phyloP scores from a whole-genome alignment of 1,140 invertebrate species.

The Cepaea nemoralis region DNA sequence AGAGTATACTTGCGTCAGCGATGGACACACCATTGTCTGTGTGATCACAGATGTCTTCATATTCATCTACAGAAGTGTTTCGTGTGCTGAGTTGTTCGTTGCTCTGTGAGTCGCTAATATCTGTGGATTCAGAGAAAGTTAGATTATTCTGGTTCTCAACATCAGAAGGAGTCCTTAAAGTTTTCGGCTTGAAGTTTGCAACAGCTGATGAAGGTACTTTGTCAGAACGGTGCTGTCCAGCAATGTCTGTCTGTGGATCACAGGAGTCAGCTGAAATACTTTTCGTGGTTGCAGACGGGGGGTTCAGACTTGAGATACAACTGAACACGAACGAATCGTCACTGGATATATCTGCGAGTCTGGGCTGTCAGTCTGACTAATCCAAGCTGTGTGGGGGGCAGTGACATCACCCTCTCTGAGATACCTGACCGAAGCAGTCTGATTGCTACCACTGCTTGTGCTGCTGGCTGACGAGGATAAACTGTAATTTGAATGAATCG shows the following conservation, averaged over 20 bases:
- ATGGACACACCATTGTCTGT: background rate
- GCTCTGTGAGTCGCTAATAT: conserved; percentile 12
- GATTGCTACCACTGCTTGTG: conserved; percentile 15
- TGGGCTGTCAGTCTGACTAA: background rate
- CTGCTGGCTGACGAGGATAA: background rate
- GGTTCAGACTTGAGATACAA: background rate
- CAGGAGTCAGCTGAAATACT: background rate
- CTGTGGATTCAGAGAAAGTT: conserved; percentile 6
- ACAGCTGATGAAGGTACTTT: background rate
- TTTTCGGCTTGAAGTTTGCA: conserved; percentile 10
- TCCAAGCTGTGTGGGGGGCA: background rate
- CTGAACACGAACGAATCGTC: background rate
- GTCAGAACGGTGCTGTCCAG: background rate
- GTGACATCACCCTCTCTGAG: background rate
- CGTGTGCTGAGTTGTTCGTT: background rate
- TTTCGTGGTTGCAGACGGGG: background rate
- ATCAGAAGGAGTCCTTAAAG: conserved; percentile 28
- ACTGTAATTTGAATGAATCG: conserved; percentile 5
- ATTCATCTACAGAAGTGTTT: conserved; percentile 19
- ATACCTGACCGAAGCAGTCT: background rate
- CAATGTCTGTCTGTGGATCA: background rate
- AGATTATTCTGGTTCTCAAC: conserved; percentile 36
- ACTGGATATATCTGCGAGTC: background rate
- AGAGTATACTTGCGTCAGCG: background rate
- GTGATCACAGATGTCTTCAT: background rate